Evolutionary conservation across 2,797 vertebrate species (phyloP).

Genomic region (Gymnopithys bicolor): DNA sequence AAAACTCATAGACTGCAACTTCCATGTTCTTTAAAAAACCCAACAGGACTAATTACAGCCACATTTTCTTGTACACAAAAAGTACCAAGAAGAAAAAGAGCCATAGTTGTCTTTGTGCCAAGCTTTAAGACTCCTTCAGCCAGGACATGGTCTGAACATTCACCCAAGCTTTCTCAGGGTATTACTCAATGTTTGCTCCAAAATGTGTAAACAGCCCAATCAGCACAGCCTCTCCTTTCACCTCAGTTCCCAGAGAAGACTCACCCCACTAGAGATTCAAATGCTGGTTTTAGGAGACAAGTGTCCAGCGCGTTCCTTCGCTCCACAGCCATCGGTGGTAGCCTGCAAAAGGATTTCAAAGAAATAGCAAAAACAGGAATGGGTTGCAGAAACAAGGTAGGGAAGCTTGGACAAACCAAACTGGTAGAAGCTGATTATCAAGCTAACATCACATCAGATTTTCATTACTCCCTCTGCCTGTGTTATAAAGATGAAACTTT

Average conservation of each 20-base stretch:
- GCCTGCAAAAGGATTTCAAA: constrained; percentile 61
- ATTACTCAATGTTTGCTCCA: background rate
- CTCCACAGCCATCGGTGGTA: constrained; percentile 56
- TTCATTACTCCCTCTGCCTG: background rate
- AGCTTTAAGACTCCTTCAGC: background rate
- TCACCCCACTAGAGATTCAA: constrained; percentile 75
- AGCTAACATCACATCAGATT: background rate
- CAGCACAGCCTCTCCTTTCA: background rate
- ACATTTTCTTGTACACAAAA: background rate
- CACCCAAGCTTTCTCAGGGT: background rate
- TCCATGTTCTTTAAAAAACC: background rate
- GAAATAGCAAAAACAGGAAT: background rate
- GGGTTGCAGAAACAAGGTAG: background rate
- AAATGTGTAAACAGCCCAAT: background rate
- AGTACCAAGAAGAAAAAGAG: background rate
- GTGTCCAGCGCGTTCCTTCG: constrained; percentile 20
- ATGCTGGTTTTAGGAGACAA: constrained; percentile 67
- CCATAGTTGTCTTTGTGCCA: background rate
- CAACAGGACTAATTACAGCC: background rate
- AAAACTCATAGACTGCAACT: background rate
- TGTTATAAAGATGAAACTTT: background rate
- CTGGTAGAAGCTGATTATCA: background rate
- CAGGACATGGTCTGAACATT: background rate
- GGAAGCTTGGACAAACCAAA: background rate
- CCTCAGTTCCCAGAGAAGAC: background rate